Evolutionary conservation across 2,888 invertebrate genomes (phyloP).

Genomic region (Artemia sp.): DNA sequence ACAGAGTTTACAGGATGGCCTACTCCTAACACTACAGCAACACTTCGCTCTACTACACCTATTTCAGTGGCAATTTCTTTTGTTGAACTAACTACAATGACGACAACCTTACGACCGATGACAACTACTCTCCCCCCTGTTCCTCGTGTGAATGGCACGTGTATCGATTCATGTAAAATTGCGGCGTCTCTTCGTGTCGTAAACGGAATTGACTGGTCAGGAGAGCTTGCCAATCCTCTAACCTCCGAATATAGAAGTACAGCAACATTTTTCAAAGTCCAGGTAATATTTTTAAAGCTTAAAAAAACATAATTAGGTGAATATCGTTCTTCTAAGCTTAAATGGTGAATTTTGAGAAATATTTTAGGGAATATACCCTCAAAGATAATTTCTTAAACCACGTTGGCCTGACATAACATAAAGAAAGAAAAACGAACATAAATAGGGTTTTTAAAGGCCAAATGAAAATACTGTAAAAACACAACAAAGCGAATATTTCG

Average conservation of each 20-base stretch:
- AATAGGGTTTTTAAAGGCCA: too few species aligned
- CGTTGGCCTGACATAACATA: too few species aligned
- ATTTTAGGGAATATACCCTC: too few species aligned
- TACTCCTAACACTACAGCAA: constrained; percentile 46
- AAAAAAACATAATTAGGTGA: too few species aligned
- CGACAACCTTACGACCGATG: constrained; percentile 50
- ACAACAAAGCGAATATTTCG: too few species aligned
- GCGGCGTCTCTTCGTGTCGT: constrained; percentile 69
- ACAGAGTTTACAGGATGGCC: constrained; percentile 86
- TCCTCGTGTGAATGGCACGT: constrained; percentile 55
- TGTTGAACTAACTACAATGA: constrained; percentile 37
- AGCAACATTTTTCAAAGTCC: constrained; percentile 58
- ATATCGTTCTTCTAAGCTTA: too few species aligned
- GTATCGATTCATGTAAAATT: constrained; percentile 58
- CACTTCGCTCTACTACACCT: constrained; percentile 39
- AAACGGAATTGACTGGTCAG: constrained; percentile 63
- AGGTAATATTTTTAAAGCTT: constrained; percentile 38
- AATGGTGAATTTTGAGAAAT: too few species aligned
- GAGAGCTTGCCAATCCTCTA: constrained; percentile 66
- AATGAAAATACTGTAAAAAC: too few species aligned
- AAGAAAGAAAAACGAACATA: too few species aligned
- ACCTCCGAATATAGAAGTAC: constrained; percentile 69
- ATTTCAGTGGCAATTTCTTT: constrained; percentile 28
- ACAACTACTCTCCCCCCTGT: constrained; percentile 48
- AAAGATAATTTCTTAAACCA: too few species aligned